Conservation (phyloP, 2,113 vertebrate genomes). For the Dicrurus megarhynchus region DNA sequence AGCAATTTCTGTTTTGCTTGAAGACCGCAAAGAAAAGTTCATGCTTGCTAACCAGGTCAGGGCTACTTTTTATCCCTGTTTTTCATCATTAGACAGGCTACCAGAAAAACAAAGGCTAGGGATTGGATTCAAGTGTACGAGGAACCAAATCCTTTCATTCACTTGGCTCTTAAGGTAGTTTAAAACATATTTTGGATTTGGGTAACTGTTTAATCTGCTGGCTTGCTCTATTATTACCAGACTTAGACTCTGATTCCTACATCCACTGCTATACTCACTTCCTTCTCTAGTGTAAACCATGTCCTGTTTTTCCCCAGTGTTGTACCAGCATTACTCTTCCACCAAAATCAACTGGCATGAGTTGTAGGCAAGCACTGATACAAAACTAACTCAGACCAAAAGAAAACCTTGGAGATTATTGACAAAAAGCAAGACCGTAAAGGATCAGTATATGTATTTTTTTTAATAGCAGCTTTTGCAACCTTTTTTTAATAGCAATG, state of each 20-base stretch:
- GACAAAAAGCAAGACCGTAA: background rate
- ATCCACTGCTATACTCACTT: background rate
- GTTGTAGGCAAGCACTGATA: background rate
- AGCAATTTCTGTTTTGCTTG: background rate
- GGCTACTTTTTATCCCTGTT: background rate
- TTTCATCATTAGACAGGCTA: background rate
- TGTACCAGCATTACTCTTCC: background rate
- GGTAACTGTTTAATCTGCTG: background rate
- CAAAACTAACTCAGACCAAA: background rate
- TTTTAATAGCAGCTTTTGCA: background rate
- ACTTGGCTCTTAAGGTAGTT: background rate
- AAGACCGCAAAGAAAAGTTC: fast-evolving
- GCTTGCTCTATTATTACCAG: background rate
- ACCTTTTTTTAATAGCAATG: background rate
- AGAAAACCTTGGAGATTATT: background rate
- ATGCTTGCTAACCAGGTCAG: background rate
- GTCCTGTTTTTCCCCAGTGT: background rate
- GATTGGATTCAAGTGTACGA: background rate
- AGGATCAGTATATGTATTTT: background rate
- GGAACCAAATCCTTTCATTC: background rate
- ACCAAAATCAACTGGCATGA: background rate
- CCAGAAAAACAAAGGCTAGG: background rate
- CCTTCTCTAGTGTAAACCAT: background rate
- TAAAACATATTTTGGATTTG: background rate
- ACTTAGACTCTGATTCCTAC: background rate